phyloP scores from a whole-genome alignment of 2,113 vertebrate genomes.

The Garra rufa region DNA sequence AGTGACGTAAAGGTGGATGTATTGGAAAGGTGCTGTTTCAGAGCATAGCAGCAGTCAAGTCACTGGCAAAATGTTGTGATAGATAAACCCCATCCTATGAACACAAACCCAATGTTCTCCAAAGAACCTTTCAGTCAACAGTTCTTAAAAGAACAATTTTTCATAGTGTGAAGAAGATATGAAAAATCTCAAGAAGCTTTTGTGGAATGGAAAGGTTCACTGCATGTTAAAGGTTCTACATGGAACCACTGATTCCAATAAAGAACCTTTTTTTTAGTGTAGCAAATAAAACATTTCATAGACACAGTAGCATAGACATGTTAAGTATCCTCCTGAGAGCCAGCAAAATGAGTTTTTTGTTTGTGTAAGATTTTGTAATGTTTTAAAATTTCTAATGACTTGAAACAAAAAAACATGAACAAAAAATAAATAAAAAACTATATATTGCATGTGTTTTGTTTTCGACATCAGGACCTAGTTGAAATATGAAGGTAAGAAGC shows the following conservation, averaged over 20 bases:
- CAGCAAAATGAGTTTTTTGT: not conserved
- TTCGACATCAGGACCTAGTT: not conserved
- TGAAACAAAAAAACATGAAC: not conserved
- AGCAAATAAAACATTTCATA: not conserved
- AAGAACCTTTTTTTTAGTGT: not conserved
- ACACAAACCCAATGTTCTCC: not conserved
- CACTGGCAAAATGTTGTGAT: not conserved
- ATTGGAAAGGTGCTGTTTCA: not conserved
- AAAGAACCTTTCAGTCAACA: not conserved
- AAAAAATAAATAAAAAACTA: no score
- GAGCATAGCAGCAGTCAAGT: conserved; percentile 1
- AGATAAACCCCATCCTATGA: not conserved
- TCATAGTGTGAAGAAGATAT: no score
- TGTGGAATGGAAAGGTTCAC: not conserved
- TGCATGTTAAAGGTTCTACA: not conserved
- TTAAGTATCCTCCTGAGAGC: not conserved
- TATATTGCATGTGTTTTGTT: not conserved
- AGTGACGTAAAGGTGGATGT: not conserved
- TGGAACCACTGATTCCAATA: not conserved
- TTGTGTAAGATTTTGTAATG: not conserved
- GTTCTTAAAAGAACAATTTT: not conserved
- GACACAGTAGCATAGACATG: not conserved
- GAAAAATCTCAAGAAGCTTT: not conserved
- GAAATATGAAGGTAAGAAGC: not conserved
- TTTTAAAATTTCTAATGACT: not conserved